Conservation (phyloP, 2,888 invertebrate genomes). For the Apamea anceps region DNA sequence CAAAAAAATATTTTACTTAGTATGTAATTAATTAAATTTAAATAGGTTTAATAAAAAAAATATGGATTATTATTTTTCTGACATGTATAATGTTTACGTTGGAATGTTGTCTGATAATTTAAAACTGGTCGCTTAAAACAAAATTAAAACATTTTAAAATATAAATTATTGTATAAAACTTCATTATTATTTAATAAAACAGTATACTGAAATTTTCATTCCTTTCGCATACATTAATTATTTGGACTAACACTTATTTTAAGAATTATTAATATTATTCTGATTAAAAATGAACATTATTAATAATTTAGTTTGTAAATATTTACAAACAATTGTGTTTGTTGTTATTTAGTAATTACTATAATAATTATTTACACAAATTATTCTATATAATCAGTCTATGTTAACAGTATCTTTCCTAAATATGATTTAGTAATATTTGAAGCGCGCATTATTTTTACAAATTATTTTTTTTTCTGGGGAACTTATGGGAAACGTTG, state of each 20-base stretch:
- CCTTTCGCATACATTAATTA: conserved; percentile 46
- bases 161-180: conserved; percentile 7
- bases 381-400: conserved; percentile 86
- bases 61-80: background rate
- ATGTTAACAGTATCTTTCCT: conserved; percentile 78
- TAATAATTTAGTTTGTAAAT: conserved; percentile 65
- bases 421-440: conserved; percentile 43
- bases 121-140: background rate
- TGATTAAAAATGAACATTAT: conserved; percentile 64
- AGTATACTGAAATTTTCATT: conserved; percentile 29
- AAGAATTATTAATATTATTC: conserved; percentile 63
- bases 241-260: conserved; percentile 67
- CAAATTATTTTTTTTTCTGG: background rate
- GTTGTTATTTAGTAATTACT: conserved; percentile 11
- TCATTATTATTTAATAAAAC: conserved; percentile 20
- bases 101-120: background rate
- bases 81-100: background rate
- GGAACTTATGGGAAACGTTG: background rate
- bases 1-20: background rate
- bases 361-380: conserved; percentile 68
- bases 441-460: conserved; percentile 46
- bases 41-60: background rate
- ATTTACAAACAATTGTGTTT: conserved; percentile 70
- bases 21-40: too few relatives aligned
- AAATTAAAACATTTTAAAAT: background rate